Evolutionary conservation across 2,888 invertebrate genomes (phyloP).

Genomic region (Lepetodrilus schrolli): DNA sequence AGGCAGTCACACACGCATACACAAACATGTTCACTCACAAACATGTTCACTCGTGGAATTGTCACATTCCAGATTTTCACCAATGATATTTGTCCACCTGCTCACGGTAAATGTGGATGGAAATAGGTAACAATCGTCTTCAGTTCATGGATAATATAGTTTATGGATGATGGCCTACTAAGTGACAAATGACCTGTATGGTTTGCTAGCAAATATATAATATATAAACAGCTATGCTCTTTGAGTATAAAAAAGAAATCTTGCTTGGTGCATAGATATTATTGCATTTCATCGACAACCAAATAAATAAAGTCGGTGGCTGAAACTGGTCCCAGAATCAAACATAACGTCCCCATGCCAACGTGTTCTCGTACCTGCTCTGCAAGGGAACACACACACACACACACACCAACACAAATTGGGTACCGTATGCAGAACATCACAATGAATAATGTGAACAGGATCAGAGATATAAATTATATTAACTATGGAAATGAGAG

Average conservation of each 20-base stretch:
- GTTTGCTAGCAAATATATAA: too few species aligned
- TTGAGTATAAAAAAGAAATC: slow-evolving; percentile 27
- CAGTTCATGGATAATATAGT: neutral
- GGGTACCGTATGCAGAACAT: too few species aligned
- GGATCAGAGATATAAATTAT: too few species aligned
- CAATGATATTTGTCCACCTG: slow-evolving; percentile 2
- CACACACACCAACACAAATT: neutral
- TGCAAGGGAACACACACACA: neutral
- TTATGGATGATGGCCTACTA: too few species aligned
- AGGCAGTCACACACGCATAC: slow-evolving; percentile 18
- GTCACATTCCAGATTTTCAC: neutral
- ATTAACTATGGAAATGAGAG: too few species aligned
- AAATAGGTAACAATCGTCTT: neutral
- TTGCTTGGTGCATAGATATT: slow-evolving; percentile 26
- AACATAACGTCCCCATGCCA: too few species aligned
- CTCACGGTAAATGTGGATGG: slow-evolving; percentile 4
- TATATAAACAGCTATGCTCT: slow-evolving; percentile 15
- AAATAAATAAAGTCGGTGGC: neutral
- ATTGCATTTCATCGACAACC: slow-evolving; percentile 22
- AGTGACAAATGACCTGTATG: too few species aligned
- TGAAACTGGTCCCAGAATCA: neutral
- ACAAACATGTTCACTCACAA: slow-evolving; percentile 19
- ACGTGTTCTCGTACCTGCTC: neutral
- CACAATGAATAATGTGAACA: too few species aligned
- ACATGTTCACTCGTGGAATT: neutral